phyloP scores from a whole-genome alignment of 2,113 vertebrate species.

The Eurypyga helias region DNA sequence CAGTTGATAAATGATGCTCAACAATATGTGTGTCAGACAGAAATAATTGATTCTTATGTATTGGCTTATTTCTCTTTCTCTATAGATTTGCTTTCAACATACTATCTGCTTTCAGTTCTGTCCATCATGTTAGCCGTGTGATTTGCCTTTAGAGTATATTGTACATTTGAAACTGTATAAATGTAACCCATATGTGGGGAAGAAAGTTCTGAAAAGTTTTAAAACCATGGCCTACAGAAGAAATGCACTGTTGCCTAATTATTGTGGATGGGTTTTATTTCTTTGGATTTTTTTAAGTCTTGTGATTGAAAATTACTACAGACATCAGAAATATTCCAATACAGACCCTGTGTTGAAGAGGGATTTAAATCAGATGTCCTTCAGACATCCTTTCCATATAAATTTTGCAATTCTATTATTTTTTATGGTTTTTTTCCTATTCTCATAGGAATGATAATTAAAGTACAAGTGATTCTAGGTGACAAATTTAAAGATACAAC shows the following conservation, averaged over 20 bases:
- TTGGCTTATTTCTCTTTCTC: neutral
- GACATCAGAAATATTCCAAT: neutral
- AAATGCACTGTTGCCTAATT: neutral
- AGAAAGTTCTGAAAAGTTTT: neutral
- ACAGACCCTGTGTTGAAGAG: neutral
- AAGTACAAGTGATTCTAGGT: neutral
- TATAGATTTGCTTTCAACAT: neutral
- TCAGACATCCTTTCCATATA: neutral
- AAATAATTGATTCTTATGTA: neutral
- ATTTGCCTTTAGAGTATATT: neutral
- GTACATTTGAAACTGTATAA: neutral
- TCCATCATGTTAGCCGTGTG: neutral
- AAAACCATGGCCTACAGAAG: neutral
- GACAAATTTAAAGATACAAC: neutral
- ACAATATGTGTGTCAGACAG: neutral
- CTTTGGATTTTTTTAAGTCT: neutral
- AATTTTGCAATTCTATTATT: neutral
- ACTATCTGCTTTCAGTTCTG: neutral
- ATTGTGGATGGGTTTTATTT: neutral
- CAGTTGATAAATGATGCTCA: neutral
- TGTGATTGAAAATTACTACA: neutral
- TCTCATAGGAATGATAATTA: neutral
- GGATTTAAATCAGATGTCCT: neutral
- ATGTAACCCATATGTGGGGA: neutral
- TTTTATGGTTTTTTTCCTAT: neutral